A percentile compares a stretch with the other conserved stretches of the same genome.
Conservation (phyloP, 2,797 vertebrate species). For the Alauda arvensis region DNA sequence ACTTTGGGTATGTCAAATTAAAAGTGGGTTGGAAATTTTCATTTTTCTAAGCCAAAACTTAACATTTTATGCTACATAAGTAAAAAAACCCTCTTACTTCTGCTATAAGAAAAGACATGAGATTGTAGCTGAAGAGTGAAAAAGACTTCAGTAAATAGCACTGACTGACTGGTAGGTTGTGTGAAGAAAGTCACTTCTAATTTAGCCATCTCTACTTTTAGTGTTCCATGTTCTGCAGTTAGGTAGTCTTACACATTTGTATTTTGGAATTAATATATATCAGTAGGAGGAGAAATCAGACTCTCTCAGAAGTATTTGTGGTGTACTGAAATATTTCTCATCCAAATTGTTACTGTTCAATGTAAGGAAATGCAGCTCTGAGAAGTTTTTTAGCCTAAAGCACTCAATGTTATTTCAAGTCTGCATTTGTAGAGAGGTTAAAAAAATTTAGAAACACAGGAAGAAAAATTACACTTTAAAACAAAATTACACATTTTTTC, state of each 20-base stretch:
- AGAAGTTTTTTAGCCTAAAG: neutral
- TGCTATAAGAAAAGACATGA: neutral
- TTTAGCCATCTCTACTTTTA: neutral
- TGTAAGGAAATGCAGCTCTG: neutral
- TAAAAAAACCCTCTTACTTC: neutral
- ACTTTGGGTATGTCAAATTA: neutral
- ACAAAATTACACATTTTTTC: neutral
- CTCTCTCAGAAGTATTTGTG: neutral
- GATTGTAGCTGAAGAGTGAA: neutral
- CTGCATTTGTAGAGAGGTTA: neutral
- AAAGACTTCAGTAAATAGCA: neutral
- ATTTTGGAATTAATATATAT: neutral
- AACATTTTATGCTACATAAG: neutral
- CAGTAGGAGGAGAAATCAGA: neutral
- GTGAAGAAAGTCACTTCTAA: neutral
- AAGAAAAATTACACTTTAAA: neutral
- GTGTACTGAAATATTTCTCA: neutral
- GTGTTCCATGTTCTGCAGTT: neutral
- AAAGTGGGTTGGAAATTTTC: neutral
- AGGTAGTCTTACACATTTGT: neutral
- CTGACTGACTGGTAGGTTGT: neutral
- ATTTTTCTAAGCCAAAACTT: neutral
- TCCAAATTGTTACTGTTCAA: neutral
- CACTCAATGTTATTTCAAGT: neutral
- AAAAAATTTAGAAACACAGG: neutral